These are phyloP conservation scores for Junonia oenone DNA, from an alignment of 2,888 invertebrate genomes.

Conservation along the genomic window DNA sequence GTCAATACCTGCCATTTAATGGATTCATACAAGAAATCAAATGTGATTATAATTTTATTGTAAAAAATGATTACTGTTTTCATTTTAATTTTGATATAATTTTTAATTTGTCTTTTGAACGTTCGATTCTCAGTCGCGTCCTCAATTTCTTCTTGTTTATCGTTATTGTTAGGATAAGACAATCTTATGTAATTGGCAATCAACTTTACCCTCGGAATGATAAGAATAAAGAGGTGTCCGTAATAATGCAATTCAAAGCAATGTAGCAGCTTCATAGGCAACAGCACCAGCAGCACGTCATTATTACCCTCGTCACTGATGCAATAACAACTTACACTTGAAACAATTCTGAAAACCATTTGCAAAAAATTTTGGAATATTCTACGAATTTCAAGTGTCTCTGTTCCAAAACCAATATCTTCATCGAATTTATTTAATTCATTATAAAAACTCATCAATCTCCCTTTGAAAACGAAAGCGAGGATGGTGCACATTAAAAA, in stretches of 20 bases:
- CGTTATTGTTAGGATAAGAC: conserved; percentile 13
- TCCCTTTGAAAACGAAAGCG: no score
- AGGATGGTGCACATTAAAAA: no score
- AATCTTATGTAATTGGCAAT: conserved; percentile 19
- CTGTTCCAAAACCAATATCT: conserved; percentile 18
- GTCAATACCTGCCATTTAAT: conserved; percentile 33
- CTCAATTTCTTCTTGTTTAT: background rate
- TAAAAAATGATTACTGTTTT: conserved; percentile 25
- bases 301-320: no score
- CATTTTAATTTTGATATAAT: conserved; percentile 11
- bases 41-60: conserved; percentile 26
- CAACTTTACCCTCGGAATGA: conserved; percentile 18
- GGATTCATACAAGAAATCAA: conserved; percentile 27
- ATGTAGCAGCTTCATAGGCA: conserved; percentile 9
- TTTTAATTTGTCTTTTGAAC: conserved; percentile 3
- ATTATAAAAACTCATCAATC: no score
- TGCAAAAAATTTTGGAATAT: conserved; percentile 22
- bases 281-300: background rate
- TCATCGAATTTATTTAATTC: conserved; percentile 29
- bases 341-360: background rate
- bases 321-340: background rate
- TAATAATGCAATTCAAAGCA: conserved; percentile 25
- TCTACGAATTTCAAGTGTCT: background rate
- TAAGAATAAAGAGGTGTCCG: conserved; percentile 25
- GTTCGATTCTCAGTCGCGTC: background rate